Conservation (phyloP, 2,113 vertebrate genomes). For the Clarias magur region DNA sequence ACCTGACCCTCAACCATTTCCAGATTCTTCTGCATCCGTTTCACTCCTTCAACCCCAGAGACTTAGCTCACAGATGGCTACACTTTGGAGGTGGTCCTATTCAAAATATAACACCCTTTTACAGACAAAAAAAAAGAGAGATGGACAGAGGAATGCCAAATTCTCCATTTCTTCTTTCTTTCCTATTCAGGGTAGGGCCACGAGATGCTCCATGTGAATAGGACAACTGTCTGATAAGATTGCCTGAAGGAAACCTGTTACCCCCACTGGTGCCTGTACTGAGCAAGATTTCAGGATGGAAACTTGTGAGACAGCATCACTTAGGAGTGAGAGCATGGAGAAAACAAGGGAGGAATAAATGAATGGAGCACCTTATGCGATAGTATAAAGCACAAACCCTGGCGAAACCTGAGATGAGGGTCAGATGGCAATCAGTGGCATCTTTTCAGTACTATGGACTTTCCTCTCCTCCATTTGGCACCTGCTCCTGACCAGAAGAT, state of each 20-base stretch:
- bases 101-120: constrained; percentile 48
- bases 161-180: constrained; percentile 45
- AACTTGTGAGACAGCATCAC: constrained; percentile 46
- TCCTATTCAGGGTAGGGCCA: constrained; percentile 49
- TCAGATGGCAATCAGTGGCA: constrained; percentile 35
- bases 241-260: constrained; percentile 56
- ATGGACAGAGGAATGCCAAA: constrained; percentile 45
- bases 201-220: constrained; percentile 63
- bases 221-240: constrained; percentile 68
- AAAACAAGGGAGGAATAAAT: constrained; percentile 26
- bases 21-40: constrained; percentile 7
- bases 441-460: constrained; percentile 24
- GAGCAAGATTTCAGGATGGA: constrained; percentile 37
- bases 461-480: constrained; percentile 34
- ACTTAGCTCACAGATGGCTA: constrained; percentile 42
- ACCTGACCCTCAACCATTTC: constrained; percentile 41
- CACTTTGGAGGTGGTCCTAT: constrained; percentile 50
- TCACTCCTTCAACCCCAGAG: constrained; percentile 38
- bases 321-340: constrained; percentile 14
- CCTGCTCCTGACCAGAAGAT: constrained; percentile 26
- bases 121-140: constrained; percentile 34
- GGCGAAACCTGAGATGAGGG: constrained; percentile 29
- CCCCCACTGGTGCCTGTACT: constrained; percentile 45
- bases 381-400: constrained; percentile 31
- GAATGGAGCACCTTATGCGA: constrained; percentile 30